Base-by-base conservation (phyloP, 2,888 invertebrate species). In the Corythucha ciliata region DNA sequence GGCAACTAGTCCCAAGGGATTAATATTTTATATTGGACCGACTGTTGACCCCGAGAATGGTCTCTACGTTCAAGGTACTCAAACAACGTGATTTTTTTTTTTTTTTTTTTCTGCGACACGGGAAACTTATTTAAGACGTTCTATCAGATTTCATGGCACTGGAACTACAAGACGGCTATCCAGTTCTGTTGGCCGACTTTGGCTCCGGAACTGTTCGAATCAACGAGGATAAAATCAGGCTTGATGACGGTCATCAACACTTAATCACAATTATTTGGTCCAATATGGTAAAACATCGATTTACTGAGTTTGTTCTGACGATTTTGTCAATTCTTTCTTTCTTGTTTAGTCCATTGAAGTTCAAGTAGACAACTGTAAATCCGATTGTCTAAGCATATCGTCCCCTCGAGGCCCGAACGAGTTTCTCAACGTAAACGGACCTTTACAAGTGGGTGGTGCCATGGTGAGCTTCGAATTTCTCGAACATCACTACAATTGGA, bases 21-120 rank as follows among this genome's bases (percentile, higher is more conserved):
- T 96, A 8, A 76, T 97, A 32, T 84, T 96, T 70, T 97, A 94
- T 67, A 75, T 88, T 64, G 96, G 96, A 1, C 96, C 96, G 0
- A 68, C 82, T 62, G 74, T 59, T 25, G 14, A 53, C 46, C 47
- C 60, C 40, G 81, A 80, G 64, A 75, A 77, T 0, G 68, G 77
- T 40, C 66, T 80, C 48, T 74, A 78, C 52, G 74, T 84, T 14
- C 78, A 77, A 74, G 79, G 79, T 79, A 65, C 14, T 8, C n/a
- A 10, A 7, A 36, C 36, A 20, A 5, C 16, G n/a, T 54, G 10
- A 22, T 20, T 14, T 14, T 26, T 3, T 40, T 2, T 12, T 44
- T 52, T 25, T 39, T 33, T 36, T 32, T 34, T 40, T 16, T 12
- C 29, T 29, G n/a, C 29, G n/a, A 29, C 29, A n/a, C n/a, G 10